A percentile compares a stretch with the other conserved stretches of the same genome.
Conservation (phyloP, 2,113 vertebrate species). For the Callipepla squamata region DNA sequence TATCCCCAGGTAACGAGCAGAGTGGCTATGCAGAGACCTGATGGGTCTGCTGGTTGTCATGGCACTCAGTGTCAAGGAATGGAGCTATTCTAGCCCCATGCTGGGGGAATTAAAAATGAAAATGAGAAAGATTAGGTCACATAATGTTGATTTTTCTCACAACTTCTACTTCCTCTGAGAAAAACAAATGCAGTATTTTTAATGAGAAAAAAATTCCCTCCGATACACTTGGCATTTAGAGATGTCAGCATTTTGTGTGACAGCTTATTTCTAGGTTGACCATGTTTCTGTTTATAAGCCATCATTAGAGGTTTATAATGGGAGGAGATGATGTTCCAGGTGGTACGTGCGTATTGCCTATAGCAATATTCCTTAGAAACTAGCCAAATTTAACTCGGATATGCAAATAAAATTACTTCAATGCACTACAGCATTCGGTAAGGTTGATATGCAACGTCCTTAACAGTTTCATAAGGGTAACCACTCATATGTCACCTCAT, state of each 20-base stretch:
- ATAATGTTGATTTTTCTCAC: conserved; percentile 23
- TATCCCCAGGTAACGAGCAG: conserved; percentile 46
- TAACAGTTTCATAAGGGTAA: neutral
- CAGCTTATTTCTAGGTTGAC: conserved; percentile 39
- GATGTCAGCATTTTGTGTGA: conserved; percentile 19
- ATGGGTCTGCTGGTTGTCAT: conserved; percentile 53
- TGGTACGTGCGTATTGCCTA: neutral
- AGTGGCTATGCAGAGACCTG: conserved; percentile 2
- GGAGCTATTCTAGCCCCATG: neutral
- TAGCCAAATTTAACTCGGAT: neutral
- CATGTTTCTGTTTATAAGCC: conserved; percentile 10
- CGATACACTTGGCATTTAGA: neutral
- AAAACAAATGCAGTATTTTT: conserved; percentile 26
- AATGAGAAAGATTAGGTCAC: conserved; percentile 19
- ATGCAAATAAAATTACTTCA: neutral
- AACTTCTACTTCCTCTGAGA: conserved; percentile 24
- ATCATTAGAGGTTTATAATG: neutral
- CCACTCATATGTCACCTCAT: neutral
- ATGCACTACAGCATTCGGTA: neutral
- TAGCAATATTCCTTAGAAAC: neutral
- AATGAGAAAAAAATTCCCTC: neutral
- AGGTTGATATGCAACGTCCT: neutral
- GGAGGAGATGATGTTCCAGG: neutral
- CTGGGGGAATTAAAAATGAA: conserved; percentile 50
- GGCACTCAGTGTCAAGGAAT: neutral